Base-by-base conservation (phyloP, 2,113 vertebrate genomes). In the Pseudonaja textilis region DNA sequence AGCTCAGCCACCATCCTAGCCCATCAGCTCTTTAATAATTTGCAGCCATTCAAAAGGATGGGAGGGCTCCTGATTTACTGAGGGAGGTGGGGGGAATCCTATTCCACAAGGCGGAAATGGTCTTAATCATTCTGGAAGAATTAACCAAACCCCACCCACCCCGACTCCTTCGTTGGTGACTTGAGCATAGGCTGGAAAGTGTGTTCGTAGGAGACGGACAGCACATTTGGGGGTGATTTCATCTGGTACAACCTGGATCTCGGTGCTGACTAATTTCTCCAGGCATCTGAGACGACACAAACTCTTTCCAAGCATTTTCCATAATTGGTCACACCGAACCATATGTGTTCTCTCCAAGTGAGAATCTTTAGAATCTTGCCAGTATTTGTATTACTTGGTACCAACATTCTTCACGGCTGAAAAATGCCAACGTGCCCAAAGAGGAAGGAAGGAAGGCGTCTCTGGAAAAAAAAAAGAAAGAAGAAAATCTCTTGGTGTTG, bases 141-240 rank as follows among this genome's bases (percentile, higher is more conserved):
- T 91, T 96, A 94, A 94, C 94, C 94, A 94, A 95, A 94, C 92
- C 93, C 95, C 89, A 34, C 94, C 95, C 94, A 95, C 93, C 93
- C 96, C 94, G 93, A 93, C 94, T 93, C 61, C 34, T 94, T 22
- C 96, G 93, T 94, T 85, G 11, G 64, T 96, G 95, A 89, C 91
- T 93, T 93, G 59, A 2, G 90, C 96, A 95, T 96, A 94, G 94
- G 94, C 25, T 74, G 74, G 94, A 93, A 94, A 92, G 95, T n/a
- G 88, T 0, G 93, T 95, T 95, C 93, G 3, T 64, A 91, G 23
- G 81, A 12, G 47, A 92, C 91, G 94, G 94, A 96, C 95, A 95
- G 96, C 96, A 95, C 94, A 96, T 55, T 94, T 91, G 88, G 0
- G 0, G 23, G 47, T 22, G 54, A 93, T 95, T 97, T 96, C 64